Percentiles rank a stretch among this genome's conserved stretches.
Evolutionary conservation across 1,140 invertebrate genomes (phyloP).

Genomic region (Drosophila kanapiae): DNA sequence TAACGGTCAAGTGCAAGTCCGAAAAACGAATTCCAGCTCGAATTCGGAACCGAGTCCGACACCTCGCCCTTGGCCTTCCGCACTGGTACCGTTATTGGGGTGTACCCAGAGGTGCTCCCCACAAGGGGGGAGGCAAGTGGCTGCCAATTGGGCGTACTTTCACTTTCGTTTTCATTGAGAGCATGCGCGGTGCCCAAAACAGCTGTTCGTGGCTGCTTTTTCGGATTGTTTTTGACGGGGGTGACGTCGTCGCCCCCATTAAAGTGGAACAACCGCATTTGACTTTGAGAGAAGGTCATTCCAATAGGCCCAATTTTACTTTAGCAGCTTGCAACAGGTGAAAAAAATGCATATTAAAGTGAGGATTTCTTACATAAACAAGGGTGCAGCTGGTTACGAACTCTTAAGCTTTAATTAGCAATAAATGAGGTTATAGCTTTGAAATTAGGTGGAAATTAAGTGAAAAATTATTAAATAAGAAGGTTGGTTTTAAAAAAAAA

Average conservation of each 20-base stretch:
- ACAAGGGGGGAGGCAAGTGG: not conserved
- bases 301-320: constrained; percentile 9
- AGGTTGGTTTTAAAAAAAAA: not conserved
- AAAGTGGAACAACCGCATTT: constrained; percentile 52
- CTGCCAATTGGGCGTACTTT: constrained; percentile 44
- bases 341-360: not conserved
- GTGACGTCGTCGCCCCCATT: constrained; percentile 26
- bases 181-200: constrained; percentile 67
- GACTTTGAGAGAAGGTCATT: constrained; percentile 78
- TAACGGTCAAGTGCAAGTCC: constrained; percentile 33
- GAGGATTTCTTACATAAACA: not conserved
- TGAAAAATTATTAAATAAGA: not conserved
- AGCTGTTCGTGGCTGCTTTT: constrained; percentile 50
- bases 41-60: constrained; percentile 4
- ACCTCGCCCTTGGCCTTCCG: constrained; percentile 68
- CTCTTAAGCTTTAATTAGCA: not conserved
- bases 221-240: constrained; percentile 21
- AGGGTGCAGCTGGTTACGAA: not conserved
- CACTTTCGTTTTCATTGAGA: constrained; percentile 58
- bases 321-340: constrained; percentile 53
- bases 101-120: not conserved
- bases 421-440: not conserved
- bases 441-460: not conserved
- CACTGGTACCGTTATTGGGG: constrained; percentile 11
- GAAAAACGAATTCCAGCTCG: constrained; percentile 58